phyloP scores from a whole-genome alignment of 2,113 vertebrate species.

The Edolisoma coerulescens region DNA sequence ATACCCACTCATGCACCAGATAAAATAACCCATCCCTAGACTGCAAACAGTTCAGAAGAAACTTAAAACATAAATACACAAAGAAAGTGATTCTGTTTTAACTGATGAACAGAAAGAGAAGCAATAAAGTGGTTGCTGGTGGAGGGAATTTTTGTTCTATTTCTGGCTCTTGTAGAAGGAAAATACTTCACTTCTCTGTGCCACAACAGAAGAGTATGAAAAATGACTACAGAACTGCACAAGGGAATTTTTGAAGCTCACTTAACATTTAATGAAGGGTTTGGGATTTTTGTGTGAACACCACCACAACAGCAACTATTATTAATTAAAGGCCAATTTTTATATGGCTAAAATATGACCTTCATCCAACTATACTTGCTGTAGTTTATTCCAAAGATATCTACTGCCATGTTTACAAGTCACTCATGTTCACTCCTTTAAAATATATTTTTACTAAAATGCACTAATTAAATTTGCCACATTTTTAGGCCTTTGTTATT shows the following conservation, averaged over 20 bases:
- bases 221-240: background rate
- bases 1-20: background rate
- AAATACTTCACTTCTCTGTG: background rate
- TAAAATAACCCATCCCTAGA: background rate
- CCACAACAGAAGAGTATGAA: background rate
- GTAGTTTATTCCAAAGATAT: background rate
- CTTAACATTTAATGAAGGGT: background rate
- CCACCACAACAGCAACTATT: background rate
- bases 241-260: slow-evolving; percentile 1
- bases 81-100: background rate
- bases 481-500: background rate
- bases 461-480: background rate
- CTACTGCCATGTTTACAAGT: background rate
- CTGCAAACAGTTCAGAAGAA: background rate
- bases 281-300: background rate
- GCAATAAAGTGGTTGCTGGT: background rate
- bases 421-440: background rate
- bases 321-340: background rate
- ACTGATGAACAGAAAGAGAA: background rate
- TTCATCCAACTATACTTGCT: background rate
- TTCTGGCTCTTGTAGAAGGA: background rate
- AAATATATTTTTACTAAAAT: background rate
- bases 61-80: background rate
- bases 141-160: background rate
- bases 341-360: background rate